Percentiles rank a stretch among this genome's conserved stretches.
These are phyloP conservation scores for Uloborus plumipes DNA, from an alignment of 2,888 invertebrate genomes.

Conservation along the genomic window DNA sequence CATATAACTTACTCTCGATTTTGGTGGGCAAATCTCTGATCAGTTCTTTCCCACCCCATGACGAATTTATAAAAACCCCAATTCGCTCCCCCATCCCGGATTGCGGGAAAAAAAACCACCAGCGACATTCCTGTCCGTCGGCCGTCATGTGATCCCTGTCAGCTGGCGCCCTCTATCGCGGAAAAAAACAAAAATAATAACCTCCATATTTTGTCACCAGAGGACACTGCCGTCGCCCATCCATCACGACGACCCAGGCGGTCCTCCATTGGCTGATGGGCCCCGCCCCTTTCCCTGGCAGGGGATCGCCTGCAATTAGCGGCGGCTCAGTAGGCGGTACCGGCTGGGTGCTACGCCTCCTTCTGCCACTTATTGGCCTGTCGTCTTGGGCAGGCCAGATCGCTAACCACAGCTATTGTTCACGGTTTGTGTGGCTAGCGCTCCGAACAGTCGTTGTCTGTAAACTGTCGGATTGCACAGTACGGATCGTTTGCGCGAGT, in stretches of 20 bases:
- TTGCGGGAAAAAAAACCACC: slow-evolving; percentile 10
- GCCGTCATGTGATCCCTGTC: slow-evolving; percentile 34
- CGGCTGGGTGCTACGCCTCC: slow-evolving; percentile 46
- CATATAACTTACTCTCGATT: slow-evolving; percentile 5
- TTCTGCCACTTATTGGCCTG: slow-evolving; percentile 61
- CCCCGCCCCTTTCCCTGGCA: slow-evolving; percentile 41
- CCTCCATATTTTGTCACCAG: slow-evolving; percentile 19
- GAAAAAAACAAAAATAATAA: slow-evolving; percentile 9
- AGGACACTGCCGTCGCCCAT: slow-evolving; percentile 42
- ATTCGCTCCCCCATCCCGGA: slow-evolving; percentile 11
- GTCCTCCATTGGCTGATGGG: slow-evolving; percentile 61
- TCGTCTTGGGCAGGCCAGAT: slow-evolving; percentile 38
- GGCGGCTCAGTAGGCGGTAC: slow-evolving; percentile 51
- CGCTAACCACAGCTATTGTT: slow-evolving; percentile 58
- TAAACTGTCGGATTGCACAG: slow-evolving; percentile 43
- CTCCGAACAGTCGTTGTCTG: slow-evolving; percentile 32
- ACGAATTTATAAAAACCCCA: slow-evolving; percentile 22
- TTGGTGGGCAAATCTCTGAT: not conserved
- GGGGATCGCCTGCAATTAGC: slow-evolving; percentile 57
- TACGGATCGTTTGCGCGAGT: not conserved
- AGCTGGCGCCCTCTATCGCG: slow-evolving; percentile 29
- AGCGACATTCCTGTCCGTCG: slow-evolving; percentile 25
- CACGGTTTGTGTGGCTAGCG: slow-evolving; percentile 23
- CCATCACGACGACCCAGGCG: slow-evolving; percentile 61
- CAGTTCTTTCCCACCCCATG: not conserved